Evolutionary conservation across 2,797 vertebrate genomes (phyloP), one percentile per base, ranked within the genome.

Genomic region (Heterohyrax brucei): DNA sequence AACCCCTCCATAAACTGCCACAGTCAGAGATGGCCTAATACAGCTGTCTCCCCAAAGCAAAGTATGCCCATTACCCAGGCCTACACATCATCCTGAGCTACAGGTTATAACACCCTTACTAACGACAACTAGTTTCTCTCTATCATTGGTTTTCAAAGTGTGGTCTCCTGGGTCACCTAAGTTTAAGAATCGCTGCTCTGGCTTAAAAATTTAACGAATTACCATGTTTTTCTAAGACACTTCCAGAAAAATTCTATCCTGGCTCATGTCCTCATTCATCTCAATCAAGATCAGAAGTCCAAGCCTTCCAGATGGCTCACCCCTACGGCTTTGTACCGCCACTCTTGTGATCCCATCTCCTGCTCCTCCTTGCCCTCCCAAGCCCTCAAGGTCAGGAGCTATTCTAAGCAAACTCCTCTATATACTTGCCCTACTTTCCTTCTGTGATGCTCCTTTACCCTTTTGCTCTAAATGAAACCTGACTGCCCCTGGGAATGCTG

Each of bases 81-180:
- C 33, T 33, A 73, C 14, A 22, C 4, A 16, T 26, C 21, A 82
- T 16, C 78, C 10, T 24, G 61, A 76, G 46, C 91, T 75, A 46
- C 10, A 16, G 48, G 30, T 78, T 26, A 14, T 46, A 66, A 14
- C 0, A 28, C 46, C 33, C 48, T 56, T 24, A 56, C 28, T 46
- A 85, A 33, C 87, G 56, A 30, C 62, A 56, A n/a, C 1, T 14
- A 79, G 62, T 13, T 70, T 91, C 66, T 92, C 50, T 62, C 48
- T 16, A 89, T 50, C 72, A n/a, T 1, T 9, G n/a, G 66, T 89
- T 95, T 86, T 56, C 78, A 28, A 89, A 80, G 81, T 61, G 48
- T 61, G 39, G 53, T 56, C 13, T 56, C 13, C 18, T 12, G 53
- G 50, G 8, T 48, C 14, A 16, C 56, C 62, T 19, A 30, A 46